Evolutionary conservation across 2,113 vertebrate genomes (phyloP), one percentile per base, ranked within the genome.

Genomic region (Solea solea): DNA sequence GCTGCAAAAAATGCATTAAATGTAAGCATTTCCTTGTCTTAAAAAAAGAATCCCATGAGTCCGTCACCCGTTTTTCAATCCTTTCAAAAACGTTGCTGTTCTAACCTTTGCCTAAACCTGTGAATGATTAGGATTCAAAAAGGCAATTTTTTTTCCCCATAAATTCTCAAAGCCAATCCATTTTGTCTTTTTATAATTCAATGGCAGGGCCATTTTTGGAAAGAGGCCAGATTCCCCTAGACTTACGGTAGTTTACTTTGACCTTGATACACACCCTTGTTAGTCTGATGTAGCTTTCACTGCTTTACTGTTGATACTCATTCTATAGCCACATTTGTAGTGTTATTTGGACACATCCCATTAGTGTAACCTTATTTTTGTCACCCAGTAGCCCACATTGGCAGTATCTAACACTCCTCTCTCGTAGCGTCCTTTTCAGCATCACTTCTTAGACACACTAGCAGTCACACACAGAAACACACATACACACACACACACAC

Each of bases 1-100:
- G 96, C 95, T 41, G 97, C 98, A 2, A 99, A 99, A 95, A 98
- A 97, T 0, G 95, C 97, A 25, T 85, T 99, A 89, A 99, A 99
- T 40, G 98, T 98, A 94, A 98, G 98, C 71, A 78, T 41, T 5
- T 8, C 40, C 39, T 74, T 61, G 8, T 66, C 67, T 80, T 8
- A 58, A n/a, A n/a, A 50, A 34, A 34, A 34, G 5, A 34, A 34
- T 34, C 34, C 5, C 34, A 40, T 54, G 14, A 58, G 21, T 54
- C 25, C 64, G 21, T 56, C 21, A 15, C 25, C 9, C 16, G 16
- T 64, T 1, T 53, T 42, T 57, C 15, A 61, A 25, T 42, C 12
- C 14, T n/a, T 55, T 58, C n/a, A n/a, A n/a, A 52, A 45, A 16
- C 68, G 52, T 62, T 69, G 27, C 5, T 80, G 40, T 74, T 79